phyloP scores from a whole-genome alignment of 2,113 vertebrate genomes.

The Charadrius vociferus region DNA sequence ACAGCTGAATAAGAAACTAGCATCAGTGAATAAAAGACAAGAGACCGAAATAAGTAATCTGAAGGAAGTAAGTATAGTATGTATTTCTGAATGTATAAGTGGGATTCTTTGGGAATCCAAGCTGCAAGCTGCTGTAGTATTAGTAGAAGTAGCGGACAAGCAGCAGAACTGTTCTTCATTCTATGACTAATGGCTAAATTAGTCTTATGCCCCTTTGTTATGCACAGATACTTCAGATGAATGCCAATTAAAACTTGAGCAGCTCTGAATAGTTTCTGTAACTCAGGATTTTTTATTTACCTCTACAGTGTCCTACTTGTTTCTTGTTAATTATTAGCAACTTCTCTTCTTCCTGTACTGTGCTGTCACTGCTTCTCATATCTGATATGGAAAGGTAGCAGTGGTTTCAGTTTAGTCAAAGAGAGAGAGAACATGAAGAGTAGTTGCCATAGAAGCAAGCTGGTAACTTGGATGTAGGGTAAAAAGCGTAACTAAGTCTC shows the following conservation, averaged over 20 bases:
- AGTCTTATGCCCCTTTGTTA: neutral
- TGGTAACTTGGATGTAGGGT: neutral
- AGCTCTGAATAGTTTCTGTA: neutral
- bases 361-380: neutral
- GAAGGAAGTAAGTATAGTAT: slow-evolving; percentile 80
- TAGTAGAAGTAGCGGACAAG: neutral
- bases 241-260: neutral
- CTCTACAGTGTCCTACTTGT: fast-evolving
- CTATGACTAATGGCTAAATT: neutral
- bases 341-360: neutral
- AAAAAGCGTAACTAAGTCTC: neutral
- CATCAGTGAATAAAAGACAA: slow-evolving; percentile 81
- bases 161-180: neutral
- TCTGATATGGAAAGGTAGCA: neutral
- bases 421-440: neutral
- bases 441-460: neutral
- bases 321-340: neutral
- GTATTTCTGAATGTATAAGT: neutral
- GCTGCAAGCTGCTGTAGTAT: neutral
- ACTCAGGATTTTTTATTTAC: neutral
- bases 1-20: slow-evolving; percentile 84
- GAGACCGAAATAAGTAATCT: slow-evolving; percentile 80
- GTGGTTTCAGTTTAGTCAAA: neutral
- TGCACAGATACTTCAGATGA: neutral
- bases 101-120: neutral